phyloP scores from a whole-genome alignment of 2,797 vertebrate genomes.

The Sebastes nivosus region DNA sequence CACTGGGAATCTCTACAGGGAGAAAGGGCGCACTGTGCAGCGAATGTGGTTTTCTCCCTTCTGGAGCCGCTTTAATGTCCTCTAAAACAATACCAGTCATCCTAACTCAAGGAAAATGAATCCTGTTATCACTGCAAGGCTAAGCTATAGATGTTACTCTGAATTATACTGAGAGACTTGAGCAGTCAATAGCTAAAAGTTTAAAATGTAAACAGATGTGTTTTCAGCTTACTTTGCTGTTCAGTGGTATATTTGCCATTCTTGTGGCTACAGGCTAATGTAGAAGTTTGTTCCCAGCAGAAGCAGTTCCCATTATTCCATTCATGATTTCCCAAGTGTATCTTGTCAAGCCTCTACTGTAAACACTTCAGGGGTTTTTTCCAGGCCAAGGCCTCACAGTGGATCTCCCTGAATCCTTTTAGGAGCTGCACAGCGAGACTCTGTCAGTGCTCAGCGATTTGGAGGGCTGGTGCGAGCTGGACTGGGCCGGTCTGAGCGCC shows the following conservation, averaged over 20 bases:
- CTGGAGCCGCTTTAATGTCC: not conserved
- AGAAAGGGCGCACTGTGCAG: too few species aligned
- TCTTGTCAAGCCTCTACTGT: not conserved
- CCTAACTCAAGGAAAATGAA: not conserved
- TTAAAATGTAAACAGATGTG: conserved; percentile 17
- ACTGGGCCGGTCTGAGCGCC: conserved; percentile 76
- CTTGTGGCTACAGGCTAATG: not conserved
- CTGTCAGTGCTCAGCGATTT: conserved; percentile 76
- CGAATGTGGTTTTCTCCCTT: not conserved
- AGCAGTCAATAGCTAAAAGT: not conserved
- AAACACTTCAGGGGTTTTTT: not conserved
- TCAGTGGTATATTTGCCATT: not conserved
- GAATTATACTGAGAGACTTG: not conserved
- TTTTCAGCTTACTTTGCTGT: not conserved
- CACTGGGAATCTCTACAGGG: too few species aligned
- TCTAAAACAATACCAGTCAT: not conserved
- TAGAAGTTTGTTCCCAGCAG: not conserved
- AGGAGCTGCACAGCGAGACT: conserved; percentile 84
- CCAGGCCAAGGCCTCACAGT: not conserved
- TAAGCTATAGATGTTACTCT: not conserved
- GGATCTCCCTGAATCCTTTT: conserved; percentile 2
- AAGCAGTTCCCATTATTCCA: not conserved
- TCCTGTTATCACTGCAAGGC: not conserved
- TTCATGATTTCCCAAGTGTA: not conserved
- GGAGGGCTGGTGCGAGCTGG: conserved; percentile 82